Evolutionary conservation across 2,797 vertebrate species (phyloP).

Genomic region (Myotis planiceps): DNA sequence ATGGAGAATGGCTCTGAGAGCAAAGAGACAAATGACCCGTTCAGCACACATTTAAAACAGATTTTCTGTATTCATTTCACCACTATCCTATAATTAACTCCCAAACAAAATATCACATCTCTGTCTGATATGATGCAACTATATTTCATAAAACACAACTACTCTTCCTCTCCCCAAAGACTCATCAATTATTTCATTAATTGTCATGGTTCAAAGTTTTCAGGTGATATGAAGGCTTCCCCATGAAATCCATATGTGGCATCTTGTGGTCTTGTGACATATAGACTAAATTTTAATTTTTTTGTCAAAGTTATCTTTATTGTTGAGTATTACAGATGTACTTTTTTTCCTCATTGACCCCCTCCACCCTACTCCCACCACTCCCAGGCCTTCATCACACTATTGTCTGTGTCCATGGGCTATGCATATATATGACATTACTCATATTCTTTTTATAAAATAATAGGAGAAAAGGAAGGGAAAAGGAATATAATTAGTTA

Average conservation of each 20-base stretch:
- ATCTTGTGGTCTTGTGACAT: background rate
- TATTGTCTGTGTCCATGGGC: too few relatives aligned
- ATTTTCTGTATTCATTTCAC: background rate
- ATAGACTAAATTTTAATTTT: background rate
- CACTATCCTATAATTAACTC: background rate
- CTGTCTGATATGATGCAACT: background rate
- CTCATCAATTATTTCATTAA: background rate
- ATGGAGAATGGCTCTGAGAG: background rate
- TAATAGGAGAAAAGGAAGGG: background rate
- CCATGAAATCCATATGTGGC: background rate
- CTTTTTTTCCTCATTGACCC: too few relatives aligned
- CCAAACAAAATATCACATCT: background rate
- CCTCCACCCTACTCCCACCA: too few relatives aligned
- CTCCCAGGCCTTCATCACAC: too few relatives aligned
- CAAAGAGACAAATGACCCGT: background rate
- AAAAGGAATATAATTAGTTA: background rate
- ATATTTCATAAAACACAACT: background rate
- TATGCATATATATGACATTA: background rate
- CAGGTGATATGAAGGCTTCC: background rate
- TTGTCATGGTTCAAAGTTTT: background rate
- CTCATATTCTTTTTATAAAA: background rate
- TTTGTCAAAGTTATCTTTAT: too few relatives aligned
- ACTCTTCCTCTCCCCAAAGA: background rate
- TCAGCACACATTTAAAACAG: background rate
- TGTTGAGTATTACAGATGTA: too few relatives aligned